phyloP scores from a whole-genome alignment of 2,113 vertebrate genomes.

The Bettongia penicillata region DNA sequence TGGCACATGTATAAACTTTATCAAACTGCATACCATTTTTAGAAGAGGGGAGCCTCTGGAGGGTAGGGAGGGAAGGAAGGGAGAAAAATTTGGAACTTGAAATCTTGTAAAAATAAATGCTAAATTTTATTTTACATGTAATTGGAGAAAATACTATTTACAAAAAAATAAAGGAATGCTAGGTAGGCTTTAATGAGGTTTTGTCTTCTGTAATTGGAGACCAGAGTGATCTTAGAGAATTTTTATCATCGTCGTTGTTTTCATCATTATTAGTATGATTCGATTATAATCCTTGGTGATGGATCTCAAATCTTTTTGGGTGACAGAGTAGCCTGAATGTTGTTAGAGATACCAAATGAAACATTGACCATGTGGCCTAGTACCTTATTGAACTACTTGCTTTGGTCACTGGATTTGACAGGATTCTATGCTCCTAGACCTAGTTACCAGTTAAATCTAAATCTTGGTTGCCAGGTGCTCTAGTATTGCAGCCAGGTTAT shows the following conservation, averaged over 20 bases:
- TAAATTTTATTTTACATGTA: too few relatives aligned
- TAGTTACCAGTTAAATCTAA: background rate
- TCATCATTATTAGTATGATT: background rate
- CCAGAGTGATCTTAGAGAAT: background rate
- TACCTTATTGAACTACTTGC: background rate
- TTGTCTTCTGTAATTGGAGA: background rate
- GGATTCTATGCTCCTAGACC: background rate
- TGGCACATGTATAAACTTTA: too few relatives aligned
- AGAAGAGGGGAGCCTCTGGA: too few relatives aligned
- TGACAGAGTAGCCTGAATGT: background rate
- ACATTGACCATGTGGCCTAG: background rate
- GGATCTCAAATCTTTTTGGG: background rate
- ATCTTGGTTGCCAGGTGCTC: background rate
- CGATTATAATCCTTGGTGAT: background rate
- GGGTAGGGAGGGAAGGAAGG: too few relatives aligned
- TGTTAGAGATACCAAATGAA: too few relatives aligned
- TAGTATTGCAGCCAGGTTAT: background rate
- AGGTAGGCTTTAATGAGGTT: background rate
- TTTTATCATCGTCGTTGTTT: background rate
- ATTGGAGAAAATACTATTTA: too few relatives aligned
- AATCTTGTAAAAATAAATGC: too few relatives aligned
- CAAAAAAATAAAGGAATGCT: too few relatives aligned
- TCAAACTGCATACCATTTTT: too few relatives aligned
- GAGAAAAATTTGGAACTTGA: too few relatives aligned
- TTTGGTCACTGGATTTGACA: background rate